Evolutionary conservation across 2,113 vertebrate species (phyloP).

Genomic region (Haemorhous mexicanus): DNA sequence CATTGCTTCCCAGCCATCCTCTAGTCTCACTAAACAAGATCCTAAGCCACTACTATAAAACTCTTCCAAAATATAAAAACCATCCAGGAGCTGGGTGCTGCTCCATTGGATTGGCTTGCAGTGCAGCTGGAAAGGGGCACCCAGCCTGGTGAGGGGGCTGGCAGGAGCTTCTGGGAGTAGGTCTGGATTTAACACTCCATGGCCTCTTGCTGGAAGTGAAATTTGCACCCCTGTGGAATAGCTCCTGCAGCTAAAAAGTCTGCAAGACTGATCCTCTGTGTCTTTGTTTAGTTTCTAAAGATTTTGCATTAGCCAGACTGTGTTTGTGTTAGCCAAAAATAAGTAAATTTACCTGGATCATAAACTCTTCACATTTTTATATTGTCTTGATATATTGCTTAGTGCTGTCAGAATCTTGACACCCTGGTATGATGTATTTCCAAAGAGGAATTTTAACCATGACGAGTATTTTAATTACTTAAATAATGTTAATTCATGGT

Average conservation of each 20-base stretch:
- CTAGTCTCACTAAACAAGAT: background rate
- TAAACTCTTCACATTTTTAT: background rate
- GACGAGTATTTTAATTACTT: background rate
- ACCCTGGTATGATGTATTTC: background rate
- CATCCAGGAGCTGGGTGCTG: background rate
- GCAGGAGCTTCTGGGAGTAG: background rate
- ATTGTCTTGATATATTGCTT: background rate
- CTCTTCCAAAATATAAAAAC: background rate
- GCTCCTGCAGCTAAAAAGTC: background rate
- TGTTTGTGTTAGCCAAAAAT: background rate
- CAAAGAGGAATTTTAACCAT: background rate
- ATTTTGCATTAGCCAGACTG: background rate
- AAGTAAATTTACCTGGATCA: background rate
- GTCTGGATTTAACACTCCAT: background rate
- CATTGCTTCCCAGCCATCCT: conserved; percentile 27
- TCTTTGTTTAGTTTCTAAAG: background rate
- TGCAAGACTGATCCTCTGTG: rapidly evolving
- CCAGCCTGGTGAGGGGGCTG: background rate
- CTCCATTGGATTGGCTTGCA: background rate
- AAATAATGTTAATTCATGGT: background rate
- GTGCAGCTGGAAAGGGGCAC: background rate
- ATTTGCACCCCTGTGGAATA: background rate
- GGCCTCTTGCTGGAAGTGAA: background rate
- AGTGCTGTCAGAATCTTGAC: background rate
- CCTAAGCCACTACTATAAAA: background rate